Evolutionary conservation across 2,888 invertebrate genomes (phyloP).

Genomic region (Sclerodermus sp.): DNA sequence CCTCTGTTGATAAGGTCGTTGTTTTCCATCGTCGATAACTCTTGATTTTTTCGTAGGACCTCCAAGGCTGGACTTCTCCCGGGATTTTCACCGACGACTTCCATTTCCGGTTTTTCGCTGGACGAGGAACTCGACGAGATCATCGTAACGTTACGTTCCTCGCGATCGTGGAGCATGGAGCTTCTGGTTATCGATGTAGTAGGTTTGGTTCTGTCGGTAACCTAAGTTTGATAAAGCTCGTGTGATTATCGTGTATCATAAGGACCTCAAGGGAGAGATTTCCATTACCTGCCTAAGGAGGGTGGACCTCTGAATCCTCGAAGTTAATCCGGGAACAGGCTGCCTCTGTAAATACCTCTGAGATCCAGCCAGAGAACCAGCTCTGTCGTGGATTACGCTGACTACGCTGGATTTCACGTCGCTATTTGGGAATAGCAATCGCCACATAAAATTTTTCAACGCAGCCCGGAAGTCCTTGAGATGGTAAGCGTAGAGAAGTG

Average conservation of each 20-base stretch:
- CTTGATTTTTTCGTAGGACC: too few relatives aligned
- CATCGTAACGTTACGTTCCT: neutral
- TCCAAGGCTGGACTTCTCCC: too few relatives aligned
- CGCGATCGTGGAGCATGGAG: conserved; percentile 16
- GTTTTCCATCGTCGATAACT: conserved; percentile 1
- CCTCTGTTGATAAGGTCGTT: conserved; percentile 3
- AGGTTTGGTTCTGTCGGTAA: conserved; percentile 16
- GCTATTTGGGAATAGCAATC: conserved; percentile 30
- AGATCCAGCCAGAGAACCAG: conserved; percentile 30
- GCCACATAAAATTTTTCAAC: conserved; percentile 70
- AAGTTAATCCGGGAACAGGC: neutral
- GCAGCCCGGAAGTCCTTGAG: conserved; percentile 83
- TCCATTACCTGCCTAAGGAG: conserved; percentile 28
- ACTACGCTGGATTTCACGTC: conserved; percentile 28
- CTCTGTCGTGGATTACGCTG: conserved; percentile 37
- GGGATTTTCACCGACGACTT: conserved; percentile 18
- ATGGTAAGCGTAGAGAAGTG: conserved; percentile 90
- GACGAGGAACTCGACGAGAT: conserved; percentile 23
- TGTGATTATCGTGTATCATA: too few relatives aligned
- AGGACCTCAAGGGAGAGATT: neutral
- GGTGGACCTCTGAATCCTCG: conserved; percentile 19
- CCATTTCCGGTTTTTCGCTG: conserved; percentile 24
- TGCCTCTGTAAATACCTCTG: conserved; percentile 22
- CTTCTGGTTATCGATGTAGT: conserved; percentile 4
- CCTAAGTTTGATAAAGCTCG: conserved; percentile 14